Evolutionary conservation across 2,113 vertebrate genomes (phyloP).

Genomic region (Ranitomeya variabilis): DNA sequence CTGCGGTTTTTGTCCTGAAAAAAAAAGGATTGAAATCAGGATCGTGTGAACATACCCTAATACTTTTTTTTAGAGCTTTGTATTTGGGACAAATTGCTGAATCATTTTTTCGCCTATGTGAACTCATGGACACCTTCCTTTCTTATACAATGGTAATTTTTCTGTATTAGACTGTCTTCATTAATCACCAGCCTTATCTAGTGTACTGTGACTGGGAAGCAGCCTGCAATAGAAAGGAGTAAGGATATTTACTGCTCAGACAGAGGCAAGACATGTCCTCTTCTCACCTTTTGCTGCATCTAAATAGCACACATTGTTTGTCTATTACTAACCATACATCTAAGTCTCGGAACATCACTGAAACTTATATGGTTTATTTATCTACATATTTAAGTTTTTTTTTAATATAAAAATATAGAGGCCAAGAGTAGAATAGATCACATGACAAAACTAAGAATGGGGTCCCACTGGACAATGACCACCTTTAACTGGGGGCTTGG

Average conservation of each 20-base stretch:
- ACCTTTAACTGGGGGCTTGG: background rate
- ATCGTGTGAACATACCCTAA: too few species aligned
- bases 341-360: background rate
- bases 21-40: too few species aligned
- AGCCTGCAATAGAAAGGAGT: background rate
- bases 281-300: constrained; percentile 24
- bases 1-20: too few species aligned
- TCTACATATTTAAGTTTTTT: background rate
- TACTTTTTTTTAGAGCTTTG: constrained; percentile 21
- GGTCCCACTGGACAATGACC: background rate
- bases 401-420: background rate
- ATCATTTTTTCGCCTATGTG: constrained; percentile 27
- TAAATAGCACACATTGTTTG: background rate
- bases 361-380: background rate
- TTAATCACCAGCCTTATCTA: constrained; percentile 30
- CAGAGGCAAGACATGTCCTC: constrained; percentile 3
- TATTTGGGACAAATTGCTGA: constrained; percentile 43
- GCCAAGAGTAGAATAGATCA: background rate
- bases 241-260: constrained; percentile 27
- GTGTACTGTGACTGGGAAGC: constrained; percentile 27
- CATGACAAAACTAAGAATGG: background rate
- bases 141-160: constrained; percentile 16
- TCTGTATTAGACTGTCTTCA: constrained; percentile 17
- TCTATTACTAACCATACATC: background rate
- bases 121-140: constrained; percentile 42